Base-by-base conservation (phyloP, 2,888 invertebrate species). In the Diplazon laetatorius region DNA sequence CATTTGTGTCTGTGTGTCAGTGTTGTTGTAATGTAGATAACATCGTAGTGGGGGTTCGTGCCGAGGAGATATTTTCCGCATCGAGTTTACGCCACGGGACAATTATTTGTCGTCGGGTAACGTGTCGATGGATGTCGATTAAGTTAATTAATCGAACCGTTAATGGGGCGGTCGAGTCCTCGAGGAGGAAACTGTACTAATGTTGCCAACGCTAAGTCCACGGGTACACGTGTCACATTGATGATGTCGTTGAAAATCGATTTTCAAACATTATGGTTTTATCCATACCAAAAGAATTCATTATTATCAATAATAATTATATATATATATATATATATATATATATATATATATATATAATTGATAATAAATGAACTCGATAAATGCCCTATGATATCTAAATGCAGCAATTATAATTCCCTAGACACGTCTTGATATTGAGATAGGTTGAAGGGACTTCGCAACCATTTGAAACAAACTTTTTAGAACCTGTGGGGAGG, bases 81-180 rank as follows among this genome's bases (percentile, higher is more conserved):
- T 2, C 18, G 42, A 44, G 48, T 35, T 63, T 44, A 39, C 63
- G 37, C 57, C 39, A 14, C n/a, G 55, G 30, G 30, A 30, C 62
- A 70, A 78, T n/a, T n/a, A n/a, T 71, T 78, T 62, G 78, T 69
- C 55, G 25, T n/a, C 30, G 52, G 12, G 66, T 42, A 60, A 37
- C 12, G 55, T 52, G 30, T 18, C 44, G 46, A 63, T 30, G 48
- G 52, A 14, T 68, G 78, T 71, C n/a, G n/a, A 78, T 78, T 78
- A 78, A 71, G 59, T 75, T 75, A 78, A 78, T 78, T 75, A 78
- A 75, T 78, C 55, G 78, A 78, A 75, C 63, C 71, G 66, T 68
- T 75, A 78, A 75, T 63, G 62, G 62, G 62, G 50, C 62, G 42
- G 18, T 57, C 48, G 44, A 20, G 55, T 55, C 30, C 16, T 16